These are phyloP conservation scores for Pangasius macronema DNA, from an alignment of 2,797 vertebrate species.

Conservation along the genomic window DNA sequence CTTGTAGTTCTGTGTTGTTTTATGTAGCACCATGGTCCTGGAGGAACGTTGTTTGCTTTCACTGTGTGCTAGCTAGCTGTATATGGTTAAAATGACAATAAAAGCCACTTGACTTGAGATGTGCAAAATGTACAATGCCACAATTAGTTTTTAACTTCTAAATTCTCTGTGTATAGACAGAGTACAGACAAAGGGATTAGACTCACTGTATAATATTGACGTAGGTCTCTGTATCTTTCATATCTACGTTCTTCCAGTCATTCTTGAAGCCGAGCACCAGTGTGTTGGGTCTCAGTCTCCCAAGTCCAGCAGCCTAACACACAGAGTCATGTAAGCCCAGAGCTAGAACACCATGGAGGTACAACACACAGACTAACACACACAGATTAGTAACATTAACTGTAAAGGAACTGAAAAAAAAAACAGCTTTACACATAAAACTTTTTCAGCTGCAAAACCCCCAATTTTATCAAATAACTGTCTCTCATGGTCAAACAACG, in stretches of 20 bases:
- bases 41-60: no score
- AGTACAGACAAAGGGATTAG: no score
- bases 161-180: no score
- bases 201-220: slow-evolving; percentile 97
- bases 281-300: slow-evolving; percentile 92
- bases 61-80: no score
- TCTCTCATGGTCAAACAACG: not conserved
- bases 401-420: not conserved
- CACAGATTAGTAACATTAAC: not conserved
- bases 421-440: not conserved
- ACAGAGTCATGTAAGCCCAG: slow-evolving; percentile 1
- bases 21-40: no score
- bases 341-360: slow-evolving; percentile 43
- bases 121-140: not conserved
- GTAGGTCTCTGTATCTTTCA: slow-evolving; percentile 95
- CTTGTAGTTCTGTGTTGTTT: no score
- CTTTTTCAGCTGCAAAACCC: not conserved
- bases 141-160: no score
- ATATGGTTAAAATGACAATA: no score
- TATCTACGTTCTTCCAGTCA: slow-evolving; percentile 89
- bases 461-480: not conserved
- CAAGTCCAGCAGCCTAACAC: slow-evolving; percentile 88
- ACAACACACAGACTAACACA: not conserved
- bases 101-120: not conserved
- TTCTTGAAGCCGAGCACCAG: slow-evolving; percentile 97